These are phyloP conservation scores for Trachemys scripta DNA, from an alignment of 2,113 vertebrate species.

Conservation along the genomic window DNA sequence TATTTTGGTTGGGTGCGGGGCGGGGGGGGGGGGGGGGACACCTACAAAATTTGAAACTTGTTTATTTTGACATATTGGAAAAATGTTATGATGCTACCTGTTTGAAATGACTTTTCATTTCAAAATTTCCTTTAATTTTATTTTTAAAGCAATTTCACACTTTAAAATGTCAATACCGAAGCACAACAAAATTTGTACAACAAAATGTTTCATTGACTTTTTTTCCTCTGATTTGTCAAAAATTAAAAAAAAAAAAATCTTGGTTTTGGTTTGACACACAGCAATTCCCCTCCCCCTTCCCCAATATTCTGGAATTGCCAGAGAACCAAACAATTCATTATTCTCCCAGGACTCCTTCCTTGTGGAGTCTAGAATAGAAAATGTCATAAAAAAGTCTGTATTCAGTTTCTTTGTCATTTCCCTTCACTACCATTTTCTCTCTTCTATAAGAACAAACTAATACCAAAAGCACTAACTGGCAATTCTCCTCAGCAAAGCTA, in stretches of 20 bases:
- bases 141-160: not conserved
- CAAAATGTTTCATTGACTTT: not conserved
- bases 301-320: not conserved
- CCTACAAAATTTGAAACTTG: not conserved
- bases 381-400: not conserved
- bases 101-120: not conserved
- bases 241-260: not conserved
- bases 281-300: not conserved
- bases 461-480: not conserved
- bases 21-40: not conserved
- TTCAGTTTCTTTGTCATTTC: not conserved
- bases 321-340: not conserved
- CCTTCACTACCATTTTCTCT: too few species aligned
- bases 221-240: not conserved
- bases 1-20: not conserved
- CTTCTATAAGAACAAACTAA: not conserved
- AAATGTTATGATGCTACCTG: not conserved
- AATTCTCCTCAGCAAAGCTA: not conserved
- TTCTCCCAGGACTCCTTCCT: not conserved
- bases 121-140: not conserved
- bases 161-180: not conserved
- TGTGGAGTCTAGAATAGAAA: not conserved
- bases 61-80: not conserved
- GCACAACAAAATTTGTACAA: not conserved
- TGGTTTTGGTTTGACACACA: not conserved